Base-by-base conservation (phyloP, 2,888 invertebrate genomes). In the Autographa gamma region DNA sequence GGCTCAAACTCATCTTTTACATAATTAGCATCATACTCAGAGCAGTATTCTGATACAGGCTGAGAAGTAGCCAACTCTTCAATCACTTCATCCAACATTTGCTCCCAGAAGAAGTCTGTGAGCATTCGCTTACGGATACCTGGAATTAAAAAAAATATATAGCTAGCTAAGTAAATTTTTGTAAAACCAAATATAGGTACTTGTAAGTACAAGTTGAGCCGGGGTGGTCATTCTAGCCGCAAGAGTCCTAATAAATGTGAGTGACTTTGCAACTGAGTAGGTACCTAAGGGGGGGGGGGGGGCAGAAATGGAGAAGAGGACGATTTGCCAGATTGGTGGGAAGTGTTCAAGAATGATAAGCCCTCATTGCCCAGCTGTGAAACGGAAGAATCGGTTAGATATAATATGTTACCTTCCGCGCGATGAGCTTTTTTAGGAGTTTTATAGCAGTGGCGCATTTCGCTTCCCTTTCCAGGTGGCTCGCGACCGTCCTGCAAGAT, bases 31-130 rank as follows among this genome's bases (percentile, higher is more conserved):
- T 94, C 93, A 52, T 95, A 94, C 76, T 96, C 96, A 0, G 95
- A 88, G 73, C 95, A 94, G 67, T 94, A 95, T 69, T 95, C 94
- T 0, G 82, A 82, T 0, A 92, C 89, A 0, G 93, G 91, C 38
- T 93, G 89, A 11, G 91, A 86, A 0, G 92, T 91, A 3, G 89
- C 90, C 59, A 96, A 61, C 75, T 96, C 96, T n/a, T 93, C 92
- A 1, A 96, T 91, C 1, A 94, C 93, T 86, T 96, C 96, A n/a
- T 93, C 93, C 54, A 95, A 80, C 94, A 95, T 95, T 91, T 95
- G 93, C 79, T 94, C 95, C 95, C 95, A 95, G 81, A 93, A 95
- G 83, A 95, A 95, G 75, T 96, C 93, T 0, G 92, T 93, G 16
- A 96, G 81, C 93, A 95, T 92, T 32, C 92, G 88, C 77, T 90